Evolutionary conservation across 1,140 invertebrate species (phyloP).

Genomic region (Drosophila pallidifrons): DNA sequence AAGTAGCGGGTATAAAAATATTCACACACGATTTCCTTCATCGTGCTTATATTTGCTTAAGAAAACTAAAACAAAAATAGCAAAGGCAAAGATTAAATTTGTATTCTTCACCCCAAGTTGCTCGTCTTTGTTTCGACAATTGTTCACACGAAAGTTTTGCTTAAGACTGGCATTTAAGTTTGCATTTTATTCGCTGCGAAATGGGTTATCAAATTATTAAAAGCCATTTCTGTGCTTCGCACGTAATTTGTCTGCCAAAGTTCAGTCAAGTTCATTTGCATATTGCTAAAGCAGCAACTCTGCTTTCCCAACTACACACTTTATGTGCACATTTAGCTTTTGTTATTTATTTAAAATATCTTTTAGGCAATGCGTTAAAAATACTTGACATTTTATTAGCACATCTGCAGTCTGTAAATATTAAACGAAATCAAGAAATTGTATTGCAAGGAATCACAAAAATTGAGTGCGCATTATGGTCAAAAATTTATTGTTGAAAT

Average conservation of each 20-base stretch:
- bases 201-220: conserved; percentile 29
- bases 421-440: not conserved
- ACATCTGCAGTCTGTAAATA: not conserved
- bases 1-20: too few relatives aligned
- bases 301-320: not conserved
- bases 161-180: conserved; percentile 12
- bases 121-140: conserved; percentile 20
- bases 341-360: not conserved
- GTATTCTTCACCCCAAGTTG: not conserved
- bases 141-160: conserved; percentile 23
- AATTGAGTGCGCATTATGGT: not conserved
- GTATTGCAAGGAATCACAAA: not conserved
- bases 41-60: conserved; percentile 4
- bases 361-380: not conserved
- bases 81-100: not conserved
- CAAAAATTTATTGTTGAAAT: not conserved
- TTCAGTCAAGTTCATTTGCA: conserved; percentile 44
- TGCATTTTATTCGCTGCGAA: conserved; percentile 17
- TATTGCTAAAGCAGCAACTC: conserved; percentile 8
- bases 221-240: conserved; percentile 33
- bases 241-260: conserved; percentile 44
- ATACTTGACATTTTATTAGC: too few relatives aligned
- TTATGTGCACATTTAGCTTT: not conserved
- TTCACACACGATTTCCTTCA: too few relatives aligned
- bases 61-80: not conserved